Evolutionary conservation across 2,113 vertebrate genomes (phyloP), one percentile per base, ranked within the genome.

Genomic region (Entomyzon cyanotis): DNA sequence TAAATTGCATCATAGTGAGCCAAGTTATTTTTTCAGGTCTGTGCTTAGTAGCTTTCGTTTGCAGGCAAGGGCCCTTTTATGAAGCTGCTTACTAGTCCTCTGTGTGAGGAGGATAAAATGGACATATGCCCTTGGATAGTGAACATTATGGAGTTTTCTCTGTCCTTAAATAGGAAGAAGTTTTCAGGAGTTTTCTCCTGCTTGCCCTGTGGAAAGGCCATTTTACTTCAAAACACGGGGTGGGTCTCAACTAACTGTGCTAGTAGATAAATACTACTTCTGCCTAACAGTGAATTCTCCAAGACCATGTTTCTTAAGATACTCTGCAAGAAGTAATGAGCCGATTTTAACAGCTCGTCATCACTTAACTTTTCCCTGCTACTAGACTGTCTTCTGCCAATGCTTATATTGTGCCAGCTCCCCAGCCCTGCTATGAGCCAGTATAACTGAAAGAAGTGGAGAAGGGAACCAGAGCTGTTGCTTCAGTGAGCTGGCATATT

Each of bases 141-240:
- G 28, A 25, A 65, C 15, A 8, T 84, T 37, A 50, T 15, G 6
- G 2, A 17, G 42, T 64, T 93, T 18, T 90, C 30, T 82, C 47
- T 92, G 55, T 84, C 64, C 64, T 86, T 82, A 60, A 76, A 62
- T 39, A 64, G 44, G 41, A 78, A 71, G 39, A 60, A 53, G 50
- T 92, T 85, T 79, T 71, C 55, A 62, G 92, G 58, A 80, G 42
- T 85, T 82, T 62, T 90, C 31, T 94, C 50, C 71, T 92, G 55
- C 52, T 93, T 76, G 5, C 68, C 35, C 25, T 59, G 22, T 74
- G 55, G 76, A 75, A 91, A 86, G 71, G 44, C 42, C 15, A 63
- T 59, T 84, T 95, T 71, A 49, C 47, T 86, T 93, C 50, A 88
- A 78, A 94, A 81, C 44, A 52, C 0, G 2, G 42, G 12, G 7